phyloP scores from a whole-genome alignment of 1,140 invertebrate genomes.

The Diorhabda carinulata region DNA sequence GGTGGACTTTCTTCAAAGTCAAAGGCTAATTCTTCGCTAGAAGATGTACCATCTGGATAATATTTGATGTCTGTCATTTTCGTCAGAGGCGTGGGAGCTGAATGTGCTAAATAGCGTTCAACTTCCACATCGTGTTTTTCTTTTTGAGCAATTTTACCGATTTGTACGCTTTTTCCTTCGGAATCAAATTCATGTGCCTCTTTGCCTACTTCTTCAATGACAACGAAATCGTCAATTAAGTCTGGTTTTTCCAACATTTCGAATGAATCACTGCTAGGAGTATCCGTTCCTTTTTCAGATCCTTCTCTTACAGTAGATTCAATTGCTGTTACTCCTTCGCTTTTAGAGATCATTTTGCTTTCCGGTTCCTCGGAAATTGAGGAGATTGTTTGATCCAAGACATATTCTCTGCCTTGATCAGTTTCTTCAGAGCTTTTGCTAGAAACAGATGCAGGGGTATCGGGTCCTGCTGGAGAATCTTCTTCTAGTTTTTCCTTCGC shows the following conservation, averaged over 20 bases:
- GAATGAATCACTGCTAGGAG: slow-evolving; percentile 84
- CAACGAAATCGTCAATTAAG: slow-evolving; percentile 80
- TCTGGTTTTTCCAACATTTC: slow-evolving; percentile 82
- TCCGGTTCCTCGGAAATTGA: slow-evolving; percentile 55
- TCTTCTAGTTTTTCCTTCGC: slow-evolving; percentile 43
- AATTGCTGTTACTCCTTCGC: slow-evolving; percentile 52
- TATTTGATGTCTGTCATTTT: slow-evolving; percentile 54
- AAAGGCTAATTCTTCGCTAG: slow-evolving; percentile 63
- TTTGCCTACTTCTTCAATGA: slow-evolving; percentile 79
- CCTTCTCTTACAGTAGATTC: slow-evolving; percentile 52
- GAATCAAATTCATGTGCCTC: slow-evolving; percentile 75
- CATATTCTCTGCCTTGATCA: slow-evolving; percentile 61
- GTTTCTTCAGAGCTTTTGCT: slow-evolving; percentile 62
- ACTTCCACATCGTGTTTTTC: slow-evolving; percentile 65
- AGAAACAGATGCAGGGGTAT: slow-evolving; percentile 58
- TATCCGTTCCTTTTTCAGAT: slow-evolving; percentile 60
- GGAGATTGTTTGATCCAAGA: slow-evolving; percentile 54
- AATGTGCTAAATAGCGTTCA: slow-evolving; percentile 67
- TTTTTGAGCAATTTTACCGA: slow-evolving; percentile 51
- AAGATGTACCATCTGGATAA: slow-evolving; percentile 47
- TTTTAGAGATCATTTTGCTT: slow-evolving; percentile 45
- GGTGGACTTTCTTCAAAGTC: slow-evolving; percentile 74
- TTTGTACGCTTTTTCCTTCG: slow-evolving; percentile 75
- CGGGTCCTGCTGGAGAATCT: slow-evolving; percentile 31
- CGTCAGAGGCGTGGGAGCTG: slow-evolving; percentile 55